Conservation (phyloP, 2,797 vertebrate genomes). For the Glyptemys insculpta region DNA sequence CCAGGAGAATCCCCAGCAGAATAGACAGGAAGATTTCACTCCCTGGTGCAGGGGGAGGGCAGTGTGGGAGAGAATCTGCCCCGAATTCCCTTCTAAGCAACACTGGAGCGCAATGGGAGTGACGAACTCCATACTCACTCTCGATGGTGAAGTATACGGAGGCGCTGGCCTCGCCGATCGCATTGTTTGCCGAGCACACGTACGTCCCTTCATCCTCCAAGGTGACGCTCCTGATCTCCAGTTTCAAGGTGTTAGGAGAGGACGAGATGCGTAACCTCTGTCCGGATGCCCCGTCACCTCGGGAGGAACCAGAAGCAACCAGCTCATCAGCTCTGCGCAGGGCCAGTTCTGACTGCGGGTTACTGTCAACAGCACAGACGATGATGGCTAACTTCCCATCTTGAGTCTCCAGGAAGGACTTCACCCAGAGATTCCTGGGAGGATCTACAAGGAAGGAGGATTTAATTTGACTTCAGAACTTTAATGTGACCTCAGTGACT, state of each 20-base stretch:
- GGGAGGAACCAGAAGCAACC: conserved; percentile 44
- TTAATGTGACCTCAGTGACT: neutral
- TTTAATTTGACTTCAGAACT: neutral
- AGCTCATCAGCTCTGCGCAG: conserved; percentile 51
- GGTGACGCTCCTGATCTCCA: conserved; percentile 71
- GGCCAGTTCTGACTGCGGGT: conserved; percentile 58
- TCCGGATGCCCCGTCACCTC: rapidly evolving
- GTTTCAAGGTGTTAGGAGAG: conserved; percentile 64
- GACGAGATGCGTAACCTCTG: rapidly evolving
- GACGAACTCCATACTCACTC: conserved; percentile 51
- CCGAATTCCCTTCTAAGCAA: neutral
- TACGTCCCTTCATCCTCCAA: conserved; percentile 74
- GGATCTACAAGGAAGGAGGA: conserved; percentile 55
- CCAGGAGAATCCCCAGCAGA: neutral
- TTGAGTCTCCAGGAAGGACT: conserved; percentile 72
- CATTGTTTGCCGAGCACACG: conserved; percentile 68
- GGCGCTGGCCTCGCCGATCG: neutral
- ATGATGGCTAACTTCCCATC: conserved; percentile 64
- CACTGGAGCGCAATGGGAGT: no score
- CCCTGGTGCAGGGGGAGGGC: neutral
- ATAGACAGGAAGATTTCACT: neutral
- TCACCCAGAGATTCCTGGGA: conserved; percentile 69
- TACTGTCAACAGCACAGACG: conserved; percentile 79
- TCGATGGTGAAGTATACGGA: conserved; percentile 67
- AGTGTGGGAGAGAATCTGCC: neutral